Conservation (phyloP, 2,888 invertebrate species). For the Orthosia cruda region DNA sequence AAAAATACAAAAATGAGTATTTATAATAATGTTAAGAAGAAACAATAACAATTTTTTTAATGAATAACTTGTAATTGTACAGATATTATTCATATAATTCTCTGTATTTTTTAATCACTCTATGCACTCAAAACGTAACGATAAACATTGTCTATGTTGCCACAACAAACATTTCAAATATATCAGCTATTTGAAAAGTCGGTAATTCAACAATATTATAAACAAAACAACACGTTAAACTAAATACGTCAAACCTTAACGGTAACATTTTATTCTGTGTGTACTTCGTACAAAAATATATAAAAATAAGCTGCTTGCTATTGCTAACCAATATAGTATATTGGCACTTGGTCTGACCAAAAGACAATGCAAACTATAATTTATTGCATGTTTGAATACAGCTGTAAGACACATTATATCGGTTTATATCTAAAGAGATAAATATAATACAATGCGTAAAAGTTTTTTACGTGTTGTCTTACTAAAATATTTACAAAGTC, state of each 20-base stretch:
- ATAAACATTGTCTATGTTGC: conserved; percentile 21
- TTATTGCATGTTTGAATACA: conserved; percentile 26
- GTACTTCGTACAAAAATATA: conserved; percentile 60
- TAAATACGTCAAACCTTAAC: conserved; percentile 38
- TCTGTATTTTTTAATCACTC: conserved; percentile 11
- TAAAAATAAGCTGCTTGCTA: conserved; percentile 43
- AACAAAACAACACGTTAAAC: conserved; percentile 40
- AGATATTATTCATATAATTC: conserved; percentile 2
- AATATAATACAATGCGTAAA: conserved; percentile 50
- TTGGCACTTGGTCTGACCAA: conserved; percentile 57
- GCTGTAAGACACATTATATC: conserved; percentile 52
- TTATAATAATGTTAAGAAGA: conserved; percentile 49
- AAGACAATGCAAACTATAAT: conserved; percentile 40
- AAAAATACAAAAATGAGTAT: conserved; percentile 62
- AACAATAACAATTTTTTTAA: not conserved
- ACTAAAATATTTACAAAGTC: conserved; percentile 56
- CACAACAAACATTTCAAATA: conserved; percentile 27
- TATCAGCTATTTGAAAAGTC: conserved; percentile 36
- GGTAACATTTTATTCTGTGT: conserved; percentile 25
- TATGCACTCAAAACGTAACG: conserved; percentile 17
- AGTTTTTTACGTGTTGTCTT: conserved; percentile 32
- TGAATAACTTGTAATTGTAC: conserved; percentile 19
- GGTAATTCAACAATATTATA: conserved; percentile 48
- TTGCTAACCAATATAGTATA: conserved; percentile 35
- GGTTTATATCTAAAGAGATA: conserved; percentile 48